Conservation (phyloP, 2,797 vertebrate genomes). For the Gorsachius magnificus region DNA sequence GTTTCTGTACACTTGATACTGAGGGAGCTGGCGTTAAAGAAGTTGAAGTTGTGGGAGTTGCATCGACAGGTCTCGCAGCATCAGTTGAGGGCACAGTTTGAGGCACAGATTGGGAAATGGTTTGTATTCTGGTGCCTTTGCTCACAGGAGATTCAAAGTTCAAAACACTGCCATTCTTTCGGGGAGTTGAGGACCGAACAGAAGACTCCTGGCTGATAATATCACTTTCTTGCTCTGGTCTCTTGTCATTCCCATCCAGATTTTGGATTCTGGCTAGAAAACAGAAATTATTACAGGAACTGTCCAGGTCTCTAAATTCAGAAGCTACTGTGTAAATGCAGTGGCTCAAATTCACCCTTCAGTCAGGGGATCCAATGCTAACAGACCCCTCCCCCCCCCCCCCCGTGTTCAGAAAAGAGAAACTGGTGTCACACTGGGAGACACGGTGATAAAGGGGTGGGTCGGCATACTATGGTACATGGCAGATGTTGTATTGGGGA, state of each 20-base stretch:
- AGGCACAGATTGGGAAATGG: conserved; percentile 81
- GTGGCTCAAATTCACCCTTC: neutral
- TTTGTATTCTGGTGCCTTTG: conserved; percentile 81
- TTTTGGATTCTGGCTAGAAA: conserved; percentile 85
- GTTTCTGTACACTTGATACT: conserved; percentile 72
- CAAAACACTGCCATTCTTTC: conserved; percentile 80
- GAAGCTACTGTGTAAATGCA: neutral
- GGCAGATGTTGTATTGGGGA: neutral
- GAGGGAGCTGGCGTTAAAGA: conserved; percentile 53
- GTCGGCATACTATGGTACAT: rapidly evolving
- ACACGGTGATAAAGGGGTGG: neutral
- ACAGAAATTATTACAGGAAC: neutral
- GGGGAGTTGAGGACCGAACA: conserved; percentile 75
- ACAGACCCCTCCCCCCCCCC: too few species aligned
- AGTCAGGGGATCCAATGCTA: neutral
- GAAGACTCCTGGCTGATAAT: conserved; percentile 82
- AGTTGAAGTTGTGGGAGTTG: conserved; percentile 36
- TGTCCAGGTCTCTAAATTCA: neutral
- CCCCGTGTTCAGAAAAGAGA: neutral
- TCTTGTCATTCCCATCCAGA: conserved; percentile 79
- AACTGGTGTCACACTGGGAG: neutral
- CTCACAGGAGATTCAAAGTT: conserved; percentile 79
- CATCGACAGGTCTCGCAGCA: conserved; percentile 55
- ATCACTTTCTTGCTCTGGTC: conserved; percentile 81
- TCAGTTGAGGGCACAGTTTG: conserved; percentile 73